Evolutionary conservation across 2,797 vertebrate species (phyloP).

Genomic region (Siniperca scherzeri): DNA sequence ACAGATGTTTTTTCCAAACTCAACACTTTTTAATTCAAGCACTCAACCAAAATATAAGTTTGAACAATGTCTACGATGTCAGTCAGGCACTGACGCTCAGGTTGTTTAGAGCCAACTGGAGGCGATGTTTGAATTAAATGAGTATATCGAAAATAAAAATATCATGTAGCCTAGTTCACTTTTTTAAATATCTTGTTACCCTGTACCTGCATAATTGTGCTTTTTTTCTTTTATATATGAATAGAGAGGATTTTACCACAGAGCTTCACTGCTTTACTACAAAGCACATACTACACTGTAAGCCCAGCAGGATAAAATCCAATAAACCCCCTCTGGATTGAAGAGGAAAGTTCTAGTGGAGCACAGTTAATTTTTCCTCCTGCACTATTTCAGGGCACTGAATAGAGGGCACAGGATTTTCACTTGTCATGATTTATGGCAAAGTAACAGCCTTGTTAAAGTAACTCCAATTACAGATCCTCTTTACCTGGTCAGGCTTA

Average conservation of each 20-base stretch:
- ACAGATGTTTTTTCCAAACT: neutral
- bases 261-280: conserved; percentile 21
- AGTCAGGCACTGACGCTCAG: neutral
- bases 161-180: neutral
- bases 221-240: conserved; percentile 1
- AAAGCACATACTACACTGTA: conserved; percentile 27
- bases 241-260: conserved; percentile 15
- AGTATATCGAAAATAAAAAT: neutral
- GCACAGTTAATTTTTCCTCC: conserved; percentile 63
- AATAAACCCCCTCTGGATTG: conserved; percentile 66
- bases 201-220: neutral
- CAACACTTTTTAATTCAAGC: neutral
- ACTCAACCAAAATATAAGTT: neutral
- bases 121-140: conserved; percentile 13
- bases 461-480: conserved; percentile 72
- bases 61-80: neutral
- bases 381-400: conserved; percentile 74
- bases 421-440: conserved; percentile 77
- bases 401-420: conserved; percentile 71
- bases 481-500: conserved; percentile 67
- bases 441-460: conserved; percentile 77
- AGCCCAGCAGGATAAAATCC: conserved; percentile 57
- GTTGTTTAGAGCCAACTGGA: neutral
- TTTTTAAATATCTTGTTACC: neutral
- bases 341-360: conserved; percentile 48